Base-by-base conservation (phyloP, 2,888 invertebrate species). In the Crematogaster levior region DNA sequence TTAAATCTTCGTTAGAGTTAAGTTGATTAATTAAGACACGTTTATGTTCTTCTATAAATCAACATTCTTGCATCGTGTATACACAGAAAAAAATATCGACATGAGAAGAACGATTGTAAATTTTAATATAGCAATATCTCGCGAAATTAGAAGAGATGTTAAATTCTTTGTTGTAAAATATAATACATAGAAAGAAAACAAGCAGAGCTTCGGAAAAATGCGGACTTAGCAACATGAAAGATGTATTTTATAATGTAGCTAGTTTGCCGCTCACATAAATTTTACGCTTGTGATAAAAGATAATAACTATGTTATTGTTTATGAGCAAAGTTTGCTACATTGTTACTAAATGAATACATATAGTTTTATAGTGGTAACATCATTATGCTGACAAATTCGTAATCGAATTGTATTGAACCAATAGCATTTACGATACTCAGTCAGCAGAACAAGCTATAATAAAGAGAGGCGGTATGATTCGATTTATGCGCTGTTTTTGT, bases 21-120 rank as follows among this genome's bases (percentile, higher is more conserved):
- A 53, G 7, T 34, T 51, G 15, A 9, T 65, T 21, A 65, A 65
- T 66, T 21, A 53, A 40, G 12, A 61, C 6, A 24, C 3, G 43
- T 61, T 48, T 5, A 37, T 24, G 27, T 53, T 65, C 4, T 51
- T 75, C 9, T 51, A 51, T 37, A 74, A 27, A 63, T 60, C 10
- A 37, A 63, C n/a, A 51, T 63, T 51, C 24, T 51, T 75, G 30
- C 51, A 40, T 40, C 40, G 27, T n/a, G 15, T 75, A 30, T 65
- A 27, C 40, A 9, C 9, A 15, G 51, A 30, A 53, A 65, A 30
- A 51, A 40, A 30, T 65, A 18, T 12, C 1, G 4, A 37, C 24
- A 9, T 40, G 27, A 65, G 65, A 75, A 65, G 65, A 63, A 75
- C 12, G 27, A 65, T 18, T 53, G 40, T 43, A 9, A 65, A 75